These are phyloP conservation scores for Congeria kusceri DNA, from an alignment of 2,888 invertebrate species.

Conservation along the genomic window DNA sequence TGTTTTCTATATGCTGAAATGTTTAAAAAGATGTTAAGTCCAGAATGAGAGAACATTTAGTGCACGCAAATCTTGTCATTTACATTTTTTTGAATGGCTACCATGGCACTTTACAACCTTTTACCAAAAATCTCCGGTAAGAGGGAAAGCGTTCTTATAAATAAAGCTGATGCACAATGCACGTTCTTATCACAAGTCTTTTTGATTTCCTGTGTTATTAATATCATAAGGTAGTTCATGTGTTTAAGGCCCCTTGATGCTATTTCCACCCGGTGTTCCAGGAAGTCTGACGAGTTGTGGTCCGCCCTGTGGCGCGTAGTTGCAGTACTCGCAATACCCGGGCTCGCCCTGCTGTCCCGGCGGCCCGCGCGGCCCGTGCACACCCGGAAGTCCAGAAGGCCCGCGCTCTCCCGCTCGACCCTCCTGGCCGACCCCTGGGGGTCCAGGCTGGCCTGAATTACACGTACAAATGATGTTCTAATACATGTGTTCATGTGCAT, in stretches of 20 bases:
- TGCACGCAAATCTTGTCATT: too few species aligned
- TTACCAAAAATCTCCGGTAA: too few species aligned
- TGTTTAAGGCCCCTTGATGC: constrained; percentile 79
- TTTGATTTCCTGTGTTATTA: constrained; percentile 26
- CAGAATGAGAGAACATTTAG: too few species aligned
- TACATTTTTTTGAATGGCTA: too few species aligned
- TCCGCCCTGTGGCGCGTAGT: constrained; percentile 75
- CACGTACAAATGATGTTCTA: too few species aligned
- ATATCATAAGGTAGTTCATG: constrained; percentile 36
- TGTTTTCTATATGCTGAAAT: too few species aligned
- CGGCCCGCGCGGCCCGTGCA: constrained; percentile 87
- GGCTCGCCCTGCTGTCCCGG: constrained; percentile 87
- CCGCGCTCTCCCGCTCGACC: constrained; percentile 91
- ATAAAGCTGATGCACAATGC: too few species aligned
- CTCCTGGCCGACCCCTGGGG: constrained; percentile 89
- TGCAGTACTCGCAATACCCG: constrained; percentile 89
- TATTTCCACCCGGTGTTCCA: constrained; percentile 66
- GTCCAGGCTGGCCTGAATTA: constrained; percentile 87
- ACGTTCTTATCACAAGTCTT: constrained; percentile 41
- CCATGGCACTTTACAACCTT: too few species aligned
- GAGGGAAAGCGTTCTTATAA: too few species aligned
- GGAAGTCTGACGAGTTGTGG: constrained; percentile 66
- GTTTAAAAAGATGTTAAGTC: too few species aligned
- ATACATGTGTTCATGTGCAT: too few species aligned
- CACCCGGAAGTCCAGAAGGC: constrained; percentile 78